Evolutionary conservation across 1,140 invertebrate genomes (phyloP).

Genomic region (Procambarus virginalis): DNA sequence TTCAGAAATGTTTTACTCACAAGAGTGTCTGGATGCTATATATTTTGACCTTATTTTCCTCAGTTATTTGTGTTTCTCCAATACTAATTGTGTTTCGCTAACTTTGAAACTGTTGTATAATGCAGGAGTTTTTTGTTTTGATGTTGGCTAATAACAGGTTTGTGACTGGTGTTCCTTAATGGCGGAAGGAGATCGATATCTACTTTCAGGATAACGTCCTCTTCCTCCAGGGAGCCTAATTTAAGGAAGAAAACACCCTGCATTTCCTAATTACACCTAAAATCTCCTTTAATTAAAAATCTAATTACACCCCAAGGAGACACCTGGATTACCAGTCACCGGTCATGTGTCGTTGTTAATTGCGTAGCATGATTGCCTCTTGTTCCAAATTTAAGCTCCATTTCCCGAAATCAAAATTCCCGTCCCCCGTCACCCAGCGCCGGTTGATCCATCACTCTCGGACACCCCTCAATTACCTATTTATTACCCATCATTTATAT

Average conservation of each 20-base stretch:
- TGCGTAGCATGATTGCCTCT: too few species aligned
- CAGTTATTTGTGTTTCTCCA: too few species aligned
- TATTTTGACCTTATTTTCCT: too few species aligned
- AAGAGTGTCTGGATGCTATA: too few species aligned
- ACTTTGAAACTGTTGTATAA: not conserved
- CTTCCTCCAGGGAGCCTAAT: not conserved
- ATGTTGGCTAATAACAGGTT: not conserved
- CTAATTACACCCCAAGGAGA: not conserved
- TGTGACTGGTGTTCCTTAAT: not conserved
- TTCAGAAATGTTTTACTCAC: too few species aligned
- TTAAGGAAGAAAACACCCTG: not conserved
- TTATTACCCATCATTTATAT: conserved; percentile 31
- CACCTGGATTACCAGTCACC: not conserved
- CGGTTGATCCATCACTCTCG: not conserved
- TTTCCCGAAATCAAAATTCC: not conserved
- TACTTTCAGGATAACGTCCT: not conserved
- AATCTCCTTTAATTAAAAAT: not conserved
- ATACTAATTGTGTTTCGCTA: too few species aligned
- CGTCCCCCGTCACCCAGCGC: not conserved
- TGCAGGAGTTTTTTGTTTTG: not conserved
- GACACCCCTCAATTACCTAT: not conserved
- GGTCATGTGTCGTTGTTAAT: not conserved
- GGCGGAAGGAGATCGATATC: not conserved
- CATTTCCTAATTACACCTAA: not conserved
- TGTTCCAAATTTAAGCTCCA: not conserved